phyloP scores from a whole-genome alignment of 2,113 vertebrate genomes.

The Siphamia tubifer region DNA sequence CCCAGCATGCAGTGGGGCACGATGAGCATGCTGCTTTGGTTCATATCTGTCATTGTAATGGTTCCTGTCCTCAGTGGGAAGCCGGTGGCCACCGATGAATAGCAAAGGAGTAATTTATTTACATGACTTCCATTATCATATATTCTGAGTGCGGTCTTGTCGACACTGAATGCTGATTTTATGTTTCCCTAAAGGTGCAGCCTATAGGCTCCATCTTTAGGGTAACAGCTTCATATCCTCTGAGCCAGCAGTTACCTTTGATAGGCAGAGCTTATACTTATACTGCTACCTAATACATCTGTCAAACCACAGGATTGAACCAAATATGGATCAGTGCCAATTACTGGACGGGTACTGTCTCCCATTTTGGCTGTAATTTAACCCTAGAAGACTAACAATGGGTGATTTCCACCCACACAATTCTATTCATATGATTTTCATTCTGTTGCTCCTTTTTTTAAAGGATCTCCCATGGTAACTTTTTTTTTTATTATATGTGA shows the following conservation, averaged over 20 bases:
- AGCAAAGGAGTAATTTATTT: constrained; percentile 45
- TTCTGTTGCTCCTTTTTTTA: too few species aligned
- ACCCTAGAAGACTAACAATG: too few species aligned
- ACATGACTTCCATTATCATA: constrained; percentile 36
- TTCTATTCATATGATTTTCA: too few species aligned
- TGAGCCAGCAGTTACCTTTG: neutral
- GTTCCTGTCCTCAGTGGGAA: constrained; percentile 35
- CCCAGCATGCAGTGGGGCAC: constrained; percentile 46
- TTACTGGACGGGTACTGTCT: too few species aligned
- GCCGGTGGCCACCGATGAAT: constrained; percentile 41
- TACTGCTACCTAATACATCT: neutral
- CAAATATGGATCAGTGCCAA: too few species aligned
- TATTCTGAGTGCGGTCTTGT: neutral
- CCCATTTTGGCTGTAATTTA: too few species aligned
- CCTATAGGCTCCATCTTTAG: neutral
- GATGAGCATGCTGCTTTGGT: constrained; percentile 5
- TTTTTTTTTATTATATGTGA: too few species aligned
- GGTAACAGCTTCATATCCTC: too few species aligned
- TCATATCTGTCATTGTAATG: constrained; percentile 64
- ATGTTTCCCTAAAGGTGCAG: neutral
- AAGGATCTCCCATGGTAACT: too few species aligned
- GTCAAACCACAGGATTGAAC: neutral
- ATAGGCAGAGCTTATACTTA: neutral
- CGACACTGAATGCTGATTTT: constrained; percentile 8
- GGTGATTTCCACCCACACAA: too few species aligned